Percentiles rank a stretch among this genome's conserved stretches.
phyloP scores from a whole-genome alignment of 2,888 invertebrate genomes.

The Phortica okadai region DNA sequence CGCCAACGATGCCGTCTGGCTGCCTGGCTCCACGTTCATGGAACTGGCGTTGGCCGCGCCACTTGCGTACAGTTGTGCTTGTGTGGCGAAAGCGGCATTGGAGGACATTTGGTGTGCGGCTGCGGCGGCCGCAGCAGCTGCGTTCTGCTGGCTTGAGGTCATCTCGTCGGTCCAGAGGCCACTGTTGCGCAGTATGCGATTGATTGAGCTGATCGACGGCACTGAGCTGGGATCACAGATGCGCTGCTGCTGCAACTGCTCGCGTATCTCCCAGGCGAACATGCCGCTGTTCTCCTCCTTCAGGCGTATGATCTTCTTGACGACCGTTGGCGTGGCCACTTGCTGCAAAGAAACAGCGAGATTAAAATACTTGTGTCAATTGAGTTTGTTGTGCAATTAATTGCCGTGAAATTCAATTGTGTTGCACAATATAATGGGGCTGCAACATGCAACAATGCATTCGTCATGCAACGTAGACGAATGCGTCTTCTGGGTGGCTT shows the following conservation, averaged over 20 bases:
- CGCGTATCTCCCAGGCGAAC: slow-evolving; percentile 98
- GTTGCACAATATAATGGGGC: slow-evolving; percentile 42
- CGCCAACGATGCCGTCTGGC: slow-evolving; percentile 18
- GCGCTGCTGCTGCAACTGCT: slow-evolving; percentile 90
- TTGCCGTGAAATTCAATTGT: slow-evolving; percentile 74
- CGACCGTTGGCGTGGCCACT: slow-evolving; percentile 97
- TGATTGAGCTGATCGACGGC: slow-evolving; percentile 96
- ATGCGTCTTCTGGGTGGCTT: not conserved
- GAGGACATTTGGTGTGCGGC: slow-evolving; percentile 54
- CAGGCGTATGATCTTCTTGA: slow-evolving; percentile 93
- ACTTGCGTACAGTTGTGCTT: slow-evolving; percentile 38
- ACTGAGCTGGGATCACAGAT: slow-evolving; percentile 94
- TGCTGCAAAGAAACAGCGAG: slow-evolving; percentile 81
- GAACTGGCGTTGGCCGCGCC: not conserved
- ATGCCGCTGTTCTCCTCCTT: slow-evolving; percentile 97
- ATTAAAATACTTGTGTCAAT: slow-evolving; percentile 1
- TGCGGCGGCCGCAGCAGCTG: slow-evolving; percentile 67
- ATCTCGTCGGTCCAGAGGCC: slow-evolving; percentile 87
- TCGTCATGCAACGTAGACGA: not conserved
- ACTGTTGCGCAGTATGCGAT: slow-evolving; percentile 92
- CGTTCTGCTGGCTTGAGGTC: slow-evolving; percentile 75
- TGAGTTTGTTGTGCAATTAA: slow-evolving; percentile 59
- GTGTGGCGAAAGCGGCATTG: slow-evolving; percentile 45
- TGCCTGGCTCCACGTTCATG: not conserved
- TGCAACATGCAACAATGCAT: slow-evolving; percentile 27